Conservation (phyloP, 2,113 vertebrate genomes). For the Myotis lucifugus region DNA sequence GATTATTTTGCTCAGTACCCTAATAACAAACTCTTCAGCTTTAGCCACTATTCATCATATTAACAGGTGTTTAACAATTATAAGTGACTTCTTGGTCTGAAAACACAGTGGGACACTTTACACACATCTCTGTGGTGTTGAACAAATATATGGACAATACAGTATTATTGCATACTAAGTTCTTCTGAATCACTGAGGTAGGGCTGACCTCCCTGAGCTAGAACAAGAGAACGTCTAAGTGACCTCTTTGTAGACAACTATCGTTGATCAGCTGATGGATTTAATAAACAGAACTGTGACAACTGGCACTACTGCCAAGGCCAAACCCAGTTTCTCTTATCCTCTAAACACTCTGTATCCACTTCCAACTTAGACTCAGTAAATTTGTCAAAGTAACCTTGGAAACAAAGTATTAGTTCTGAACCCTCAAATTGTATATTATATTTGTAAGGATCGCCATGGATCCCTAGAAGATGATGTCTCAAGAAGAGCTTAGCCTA, state of each 20-base stretch:
- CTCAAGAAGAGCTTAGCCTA: neutral
- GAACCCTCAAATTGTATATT: neutral
- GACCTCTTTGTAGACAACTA: neutral
- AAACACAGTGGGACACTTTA: slow-evolving; percentile 28
- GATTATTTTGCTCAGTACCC: slow-evolving; percentile 12
- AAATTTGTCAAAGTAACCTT: neutral
- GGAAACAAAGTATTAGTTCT: neutral
- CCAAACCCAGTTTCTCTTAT: neutral
- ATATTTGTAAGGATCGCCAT: neutral
- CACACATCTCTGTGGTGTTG: neutral
- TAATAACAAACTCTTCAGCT: neutral
- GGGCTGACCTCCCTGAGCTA: neutral
- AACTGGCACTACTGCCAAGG: neutral
- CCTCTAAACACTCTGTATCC: neutral
- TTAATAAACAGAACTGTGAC: neutral
- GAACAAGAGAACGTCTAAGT: neutral
- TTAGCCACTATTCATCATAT: neutral
- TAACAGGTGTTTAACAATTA: neutral
- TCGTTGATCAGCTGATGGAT: neutral
- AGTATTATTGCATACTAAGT: neutral
- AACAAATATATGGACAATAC: neutral
- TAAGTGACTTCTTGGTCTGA: neutral
- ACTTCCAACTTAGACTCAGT: neutral
- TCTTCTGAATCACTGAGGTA: neutral
- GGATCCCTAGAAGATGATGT: neutral